Evolutionary conservation across 2,888 invertebrate genomes (phyloP).

Genomic region (Strigamia crassipes): DNA sequence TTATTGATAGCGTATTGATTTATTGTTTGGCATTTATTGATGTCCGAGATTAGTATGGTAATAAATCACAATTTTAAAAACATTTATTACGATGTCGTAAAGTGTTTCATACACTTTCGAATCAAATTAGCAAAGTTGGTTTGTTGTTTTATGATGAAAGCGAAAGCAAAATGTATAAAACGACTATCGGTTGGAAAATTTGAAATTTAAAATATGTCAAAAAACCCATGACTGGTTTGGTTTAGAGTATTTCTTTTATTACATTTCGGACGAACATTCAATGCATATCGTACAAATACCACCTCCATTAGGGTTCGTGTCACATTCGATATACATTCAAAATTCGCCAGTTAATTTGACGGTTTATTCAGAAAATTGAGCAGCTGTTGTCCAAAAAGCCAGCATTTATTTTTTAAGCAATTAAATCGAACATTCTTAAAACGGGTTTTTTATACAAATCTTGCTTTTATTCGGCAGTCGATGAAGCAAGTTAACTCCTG

Average conservation of each 20-base stretch:
- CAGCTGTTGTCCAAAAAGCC: slow-evolving; percentile 5
- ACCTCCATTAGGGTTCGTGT: background rate
- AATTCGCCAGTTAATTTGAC: slow-evolving; percentile 16
- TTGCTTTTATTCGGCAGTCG: background rate
- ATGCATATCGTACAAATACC: background rate
- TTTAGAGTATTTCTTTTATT: background rate
- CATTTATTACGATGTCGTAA: background rate
- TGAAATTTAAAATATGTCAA: background rate
- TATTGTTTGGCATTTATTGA: slow-evolving; percentile 21
- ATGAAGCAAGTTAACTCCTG: slow-evolving; percentile 12
- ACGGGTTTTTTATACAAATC: slow-evolving; percentile 2
- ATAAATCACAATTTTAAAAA: slow-evolving; percentile 10
- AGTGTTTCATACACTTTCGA: background rate
- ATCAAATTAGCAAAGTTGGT: background rate
- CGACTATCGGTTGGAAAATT: background rate
- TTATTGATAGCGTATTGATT: slow-evolving; percentile 21
- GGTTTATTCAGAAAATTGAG: background rate
- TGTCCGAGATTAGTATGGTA: background rate
- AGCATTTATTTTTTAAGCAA: background rate
- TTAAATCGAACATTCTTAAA: slow-evolving; percentile 15
- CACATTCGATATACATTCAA: background rate
- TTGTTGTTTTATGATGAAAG: background rate
- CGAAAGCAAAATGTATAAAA: background rate
- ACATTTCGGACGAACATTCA: too few species aligned
- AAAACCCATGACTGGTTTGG: background rate